A percentile compares a stretch with the other conserved stretches of the same genome.
These are phyloP conservation scores for Spheniscus humboldti DNA, from an alignment of 2,797 vertebrate species.

Conservation along the genomic window DNA sequence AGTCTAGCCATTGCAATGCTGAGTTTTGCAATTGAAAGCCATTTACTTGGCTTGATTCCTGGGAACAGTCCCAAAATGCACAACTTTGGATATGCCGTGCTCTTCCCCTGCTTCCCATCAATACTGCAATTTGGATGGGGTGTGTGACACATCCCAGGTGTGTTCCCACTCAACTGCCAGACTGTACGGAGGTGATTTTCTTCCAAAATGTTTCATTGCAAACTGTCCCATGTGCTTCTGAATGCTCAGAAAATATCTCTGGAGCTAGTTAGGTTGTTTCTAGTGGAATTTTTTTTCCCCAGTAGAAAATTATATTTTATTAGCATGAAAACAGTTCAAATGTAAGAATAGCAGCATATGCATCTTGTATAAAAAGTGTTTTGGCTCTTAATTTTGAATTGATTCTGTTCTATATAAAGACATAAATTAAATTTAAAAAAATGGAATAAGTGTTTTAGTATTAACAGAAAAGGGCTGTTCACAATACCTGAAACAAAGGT, in stretches of 20 bases:
- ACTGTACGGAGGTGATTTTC: background rate
- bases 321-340: background rate
- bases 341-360: background rate
- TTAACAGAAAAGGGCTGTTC: background rate
- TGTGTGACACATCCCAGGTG: background rate
- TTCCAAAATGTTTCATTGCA: background rate
- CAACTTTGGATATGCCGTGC: fast-evolving
- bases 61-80: background rate
- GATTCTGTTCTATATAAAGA: background rate
- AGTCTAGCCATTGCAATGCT: background rate
- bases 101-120: background rate
- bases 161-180: background rate
- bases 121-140: background rate
- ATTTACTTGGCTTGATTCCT: background rate
- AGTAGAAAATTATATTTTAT: background rate
- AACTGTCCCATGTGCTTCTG: background rate
- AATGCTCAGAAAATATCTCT: background rate
- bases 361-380: background rate
- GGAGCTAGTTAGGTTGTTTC: background rate
- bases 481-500: background rate
- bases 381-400: background rate
- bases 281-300: background rate
- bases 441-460: fast-evolving
- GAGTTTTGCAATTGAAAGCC: background rate
- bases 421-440: background rate